phyloP scores from a whole-genome alignment of 2,888 invertebrate genomes.

The Crioceris asparagi region DNA sequence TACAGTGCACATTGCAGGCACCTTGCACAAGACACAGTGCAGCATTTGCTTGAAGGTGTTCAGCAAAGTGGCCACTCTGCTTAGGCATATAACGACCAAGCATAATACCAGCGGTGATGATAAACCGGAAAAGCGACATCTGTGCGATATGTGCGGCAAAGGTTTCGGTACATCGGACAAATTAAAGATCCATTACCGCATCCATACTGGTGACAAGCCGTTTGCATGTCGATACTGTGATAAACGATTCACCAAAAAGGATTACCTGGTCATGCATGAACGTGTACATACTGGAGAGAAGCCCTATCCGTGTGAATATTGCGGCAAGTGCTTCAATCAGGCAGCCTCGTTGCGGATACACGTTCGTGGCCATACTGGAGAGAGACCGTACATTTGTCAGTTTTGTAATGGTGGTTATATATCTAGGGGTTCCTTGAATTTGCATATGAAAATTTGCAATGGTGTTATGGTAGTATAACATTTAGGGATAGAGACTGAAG shows the following conservation, averaged over 20 bases:
- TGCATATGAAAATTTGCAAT: conserved; percentile 26
- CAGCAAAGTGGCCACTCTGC: conserved; percentile 32
- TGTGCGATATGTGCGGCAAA: conserved; percentile 31
- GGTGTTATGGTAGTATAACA: conserved; percentile 4
- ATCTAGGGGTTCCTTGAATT: conserved; percentile 27
- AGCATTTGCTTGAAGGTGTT: conserved; percentile 31
- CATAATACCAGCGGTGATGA: conserved; percentile 21
- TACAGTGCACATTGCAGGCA: conserved; percentile 34
- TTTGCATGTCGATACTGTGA: conserved; percentile 27
- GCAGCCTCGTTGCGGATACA: conserved; percentile 29
- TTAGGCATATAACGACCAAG: conserved; percentile 39
- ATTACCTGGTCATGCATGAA: conserved; percentile 31
- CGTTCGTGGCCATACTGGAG: conserved; percentile 30
- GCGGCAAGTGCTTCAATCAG: conserved; percentile 33
- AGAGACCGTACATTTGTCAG: conserved; percentile 30
- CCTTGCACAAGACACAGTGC: conserved; percentile 36
- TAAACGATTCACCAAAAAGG: conserved; percentile 30
- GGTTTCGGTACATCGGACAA: conserved; percentile 27
- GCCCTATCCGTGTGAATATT: conserved; percentile 32
- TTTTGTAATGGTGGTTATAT: conserved; percentile 28
- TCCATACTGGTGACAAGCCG: conserved; percentile 30
- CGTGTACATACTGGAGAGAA: conserved; percentile 35
- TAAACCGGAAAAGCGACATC: conserved; percentile 23
- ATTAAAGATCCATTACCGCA: conserved; percentile 25
- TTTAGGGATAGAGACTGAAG: no score